Percentiles rank a stretch among this genome's conserved stretches.
Evolutionary conservation across 1,140 invertebrate genomes (phyloP).

Genomic region (Drosophila oshimai): DNA sequence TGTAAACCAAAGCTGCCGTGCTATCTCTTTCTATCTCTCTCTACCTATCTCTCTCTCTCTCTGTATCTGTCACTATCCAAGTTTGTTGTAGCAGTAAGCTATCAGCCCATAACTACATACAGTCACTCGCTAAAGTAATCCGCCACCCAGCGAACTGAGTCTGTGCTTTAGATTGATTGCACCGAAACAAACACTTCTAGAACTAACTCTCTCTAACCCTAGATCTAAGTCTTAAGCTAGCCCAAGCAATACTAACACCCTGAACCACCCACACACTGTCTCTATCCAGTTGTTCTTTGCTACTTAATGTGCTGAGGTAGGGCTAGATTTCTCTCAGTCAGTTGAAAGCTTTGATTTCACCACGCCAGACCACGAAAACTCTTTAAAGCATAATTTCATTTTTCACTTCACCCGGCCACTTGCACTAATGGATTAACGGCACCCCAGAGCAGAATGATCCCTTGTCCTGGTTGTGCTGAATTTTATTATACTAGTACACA

Average conservation of each 20-base stretch:
- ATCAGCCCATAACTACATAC: constrained; percentile 34
- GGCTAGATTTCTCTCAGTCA: constrained; percentile 11
- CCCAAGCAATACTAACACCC: constrained; percentile 20
- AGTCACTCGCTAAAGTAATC: constrained; percentile 48
- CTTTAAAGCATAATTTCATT: constrained; percentile 52
- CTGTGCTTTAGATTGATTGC: constrained; percentile 69
- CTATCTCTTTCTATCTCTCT: constrained; percentile 52
- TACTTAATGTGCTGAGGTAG: neutral
- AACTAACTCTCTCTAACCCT: constrained; percentile 33
- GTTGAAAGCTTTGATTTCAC: constrained; percentile 23
- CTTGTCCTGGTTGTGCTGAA: neutral
- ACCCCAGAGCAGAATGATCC: constrained; percentile 24
- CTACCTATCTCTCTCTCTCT: constrained; percentile 13
- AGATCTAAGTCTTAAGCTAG: constrained; percentile 32
- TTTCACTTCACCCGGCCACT: constrained; percentile 14
- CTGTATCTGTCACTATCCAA: constrained; percentile 46
- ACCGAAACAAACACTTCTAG: constrained; percentile 31
- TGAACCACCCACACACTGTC: constrained; percentile 12
- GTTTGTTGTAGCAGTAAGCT: constrained; percentile 43
- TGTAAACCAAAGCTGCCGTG: constrained; percentile 72
- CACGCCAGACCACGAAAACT: constrained; percentile 27
- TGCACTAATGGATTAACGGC: constrained; percentile 37
- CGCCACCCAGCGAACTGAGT: constrained; percentile 50
- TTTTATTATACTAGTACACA: constrained; percentile 34
- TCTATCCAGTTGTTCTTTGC: neutral